These are phyloP conservation scores for Irena cyanogastra DNA, from an alignment of 2,113 vertebrate species.

Conservation along the genomic window DNA sequence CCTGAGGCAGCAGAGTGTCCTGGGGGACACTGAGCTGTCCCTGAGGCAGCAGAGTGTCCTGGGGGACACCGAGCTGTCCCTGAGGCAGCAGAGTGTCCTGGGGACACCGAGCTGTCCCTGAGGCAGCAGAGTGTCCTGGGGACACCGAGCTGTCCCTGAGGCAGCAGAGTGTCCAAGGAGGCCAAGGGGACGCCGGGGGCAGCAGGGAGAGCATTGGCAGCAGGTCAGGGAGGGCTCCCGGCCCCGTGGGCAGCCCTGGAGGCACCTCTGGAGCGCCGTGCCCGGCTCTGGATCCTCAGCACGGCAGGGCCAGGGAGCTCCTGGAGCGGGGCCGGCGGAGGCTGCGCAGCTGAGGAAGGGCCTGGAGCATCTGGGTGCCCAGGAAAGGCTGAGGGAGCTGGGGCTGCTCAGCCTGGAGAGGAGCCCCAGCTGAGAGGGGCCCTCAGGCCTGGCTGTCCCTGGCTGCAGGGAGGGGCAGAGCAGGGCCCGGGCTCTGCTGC, in stretches of 20 bases:
- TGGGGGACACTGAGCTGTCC: background rate
- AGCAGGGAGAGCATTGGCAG: background rate
- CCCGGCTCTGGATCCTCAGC: background rate
- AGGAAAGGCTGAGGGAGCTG: background rate
- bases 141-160: too few relatives aligned
- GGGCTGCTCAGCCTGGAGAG: background rate
- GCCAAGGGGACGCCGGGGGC: background rate
- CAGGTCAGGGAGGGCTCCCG: background rate
- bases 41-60: background rate
- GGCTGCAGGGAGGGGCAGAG: background rate
- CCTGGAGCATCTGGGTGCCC: background rate
- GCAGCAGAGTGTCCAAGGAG: too few relatives aligned
- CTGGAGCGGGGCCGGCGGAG: background rate
- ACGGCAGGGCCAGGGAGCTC: background rate
- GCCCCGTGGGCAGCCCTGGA: background rate
- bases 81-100: background rate
- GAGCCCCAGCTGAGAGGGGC: background rate
- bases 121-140: background rate
- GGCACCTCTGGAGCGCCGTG: too few relatives aligned
- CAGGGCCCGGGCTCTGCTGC: background rate
- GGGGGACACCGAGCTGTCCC: background rate
- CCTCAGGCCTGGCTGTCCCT: background rate
- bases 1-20: too few relatives aligned
- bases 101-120: background rate
- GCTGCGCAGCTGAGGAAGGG: background rate